Evolutionary conservation across 2,113 vertebrate species (phyloP), one percentile per base, ranked within the genome.

Genomic region (Guaruba guarouba): DNA sequence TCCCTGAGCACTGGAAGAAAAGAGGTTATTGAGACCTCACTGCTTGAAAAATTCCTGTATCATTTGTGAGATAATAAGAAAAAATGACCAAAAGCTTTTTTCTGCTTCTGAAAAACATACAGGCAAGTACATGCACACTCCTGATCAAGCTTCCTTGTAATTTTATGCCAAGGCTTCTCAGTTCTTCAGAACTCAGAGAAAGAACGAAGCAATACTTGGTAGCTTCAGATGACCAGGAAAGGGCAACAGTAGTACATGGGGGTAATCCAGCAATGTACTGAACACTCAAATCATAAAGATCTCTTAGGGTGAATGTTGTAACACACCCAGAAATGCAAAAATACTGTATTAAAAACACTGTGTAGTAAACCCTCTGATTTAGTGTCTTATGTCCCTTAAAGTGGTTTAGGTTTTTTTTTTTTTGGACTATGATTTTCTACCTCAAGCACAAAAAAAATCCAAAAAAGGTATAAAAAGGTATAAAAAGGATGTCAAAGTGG

Each of bases 71-170:
- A 79, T 59, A 82, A 11, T 39, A 87, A 85, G 43, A 82, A 89
- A 95, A 91, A 39, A 39, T 68, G 73, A 93, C 78, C 77, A 82
- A 90, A 94, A 79, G 66, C 48, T 81, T 89, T 43, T 78, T 75
- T 14, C 57, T 82, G 16, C 57, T 87, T 85, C 10, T 4, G 44
- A 82, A 90, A 82, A 95, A 95, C 35, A 67, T 64, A 89, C 22
- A 24, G 28, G 35, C 51, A 88, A 93, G 51, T 68, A 88, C 76
- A 55, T 1, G 33, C 46, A 82, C 0, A 7, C 37, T 54, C 51
- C 77, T 46, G 11, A 88, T 70, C 9, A 86, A 68, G 44, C 46
- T 63, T 43, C 37, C 37, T 93, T 39, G 28, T 49, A 71, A 77
- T 90, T 92, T 67, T 67, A 41, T 73, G 55, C 55, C 73, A 81